Base-by-base conservation (phyloP, 2,113 vertebrate genomes). In the Shinisaurus crocodilurus region DNA sequence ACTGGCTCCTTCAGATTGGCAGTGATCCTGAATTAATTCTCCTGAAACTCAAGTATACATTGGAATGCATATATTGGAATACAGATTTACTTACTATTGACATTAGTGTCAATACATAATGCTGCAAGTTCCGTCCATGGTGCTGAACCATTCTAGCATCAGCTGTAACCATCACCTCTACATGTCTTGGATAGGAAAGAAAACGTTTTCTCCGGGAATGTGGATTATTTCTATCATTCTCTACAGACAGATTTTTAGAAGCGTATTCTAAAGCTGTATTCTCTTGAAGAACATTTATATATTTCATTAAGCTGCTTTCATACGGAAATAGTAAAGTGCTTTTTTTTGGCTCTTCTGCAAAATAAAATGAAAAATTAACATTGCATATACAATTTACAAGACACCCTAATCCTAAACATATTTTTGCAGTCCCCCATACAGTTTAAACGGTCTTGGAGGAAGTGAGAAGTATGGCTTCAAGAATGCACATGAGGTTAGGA, bases 131-230 rank as follows among this genome's bases (percentile, higher is more conserved):
- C 93, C 93, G 97, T 72, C 98, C 98, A 0, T 99, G 99, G 93
- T 99, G 98, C 54, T 54, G 97, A 88, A 97, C 97, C 99, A 99
- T 99, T 97, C 99, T 99, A 89, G 95, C 96, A 7, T 99, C 99
- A 0, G 98, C 98, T 20, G 98, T 98, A 93, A 99, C 98, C 99
- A 99, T 99, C 88, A 99, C 98, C 94, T 99, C 99, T 43, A 99
- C 98, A 0, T 99, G 99, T 97, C 99, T 98, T n/a, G 98, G 99
- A 93, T 99, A 99, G 20, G 99, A 99, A 92, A 99, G 97, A 95
- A 99, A 99, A 20, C 99, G 98, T 93, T 98, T 99, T 92, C 91
- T 98, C 90, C 99, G 97, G 94, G 96, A 97, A 91, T 94, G 98
- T 87, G 91, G 81, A 37, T 54, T 91, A 45, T 87, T 96, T 93